Evolutionary conservation across 2,888 invertebrate species (phyloP), one percentile per base, ranked within the genome.

Genomic region (Dasypolia templi): DNA sequence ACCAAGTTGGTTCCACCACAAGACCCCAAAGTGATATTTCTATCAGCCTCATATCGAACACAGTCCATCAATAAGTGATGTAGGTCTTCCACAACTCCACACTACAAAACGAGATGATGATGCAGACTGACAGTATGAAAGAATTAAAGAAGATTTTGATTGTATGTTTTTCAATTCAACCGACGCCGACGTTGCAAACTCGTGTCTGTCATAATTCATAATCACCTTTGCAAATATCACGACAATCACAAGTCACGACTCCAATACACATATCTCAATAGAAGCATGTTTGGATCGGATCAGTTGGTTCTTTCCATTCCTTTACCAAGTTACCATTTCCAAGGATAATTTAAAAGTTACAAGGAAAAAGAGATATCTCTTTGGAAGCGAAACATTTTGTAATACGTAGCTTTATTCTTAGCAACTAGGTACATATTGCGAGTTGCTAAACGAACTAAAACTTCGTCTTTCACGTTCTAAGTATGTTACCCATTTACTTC

Each of bases 141-240:
- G 2, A 14, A 11, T 35, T 32, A 29, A 44, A 69, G 11, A n/a
- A 22, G 12, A 17, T 51, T 17, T 46, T 46, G n/a, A 59, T 44
- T 11, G n/a, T 49, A n/a, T 19, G 2, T 29, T 29, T n/a, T 39
- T n/a, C 17, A 26, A 17, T 51, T 49, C 17, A 32, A 19, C 32
- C n/a, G 11, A n/a, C 17, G 2, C 22, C 14, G 44, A 29, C 19
- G n/a, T 69, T 51, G 29, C 17, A 22, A 59, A 53, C 42, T 51
- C 59, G 51, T 73, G 75, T 44, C 19, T 19, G 26, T 29, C 19
- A 44, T 29, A n/a, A 66, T 42, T 51, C 46, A n/a, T 58, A 77
- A 67, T 59, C n/a, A 78, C 29, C 1, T 78, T 11, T 22, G 29
- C 12, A 70, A 70, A 79, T 70, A 75, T 32, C 35, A 32, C 77